Evolutionary conservation across 2,888 invertebrate species (phyloP).

Genomic region (Gryllus longicercus): DNA sequence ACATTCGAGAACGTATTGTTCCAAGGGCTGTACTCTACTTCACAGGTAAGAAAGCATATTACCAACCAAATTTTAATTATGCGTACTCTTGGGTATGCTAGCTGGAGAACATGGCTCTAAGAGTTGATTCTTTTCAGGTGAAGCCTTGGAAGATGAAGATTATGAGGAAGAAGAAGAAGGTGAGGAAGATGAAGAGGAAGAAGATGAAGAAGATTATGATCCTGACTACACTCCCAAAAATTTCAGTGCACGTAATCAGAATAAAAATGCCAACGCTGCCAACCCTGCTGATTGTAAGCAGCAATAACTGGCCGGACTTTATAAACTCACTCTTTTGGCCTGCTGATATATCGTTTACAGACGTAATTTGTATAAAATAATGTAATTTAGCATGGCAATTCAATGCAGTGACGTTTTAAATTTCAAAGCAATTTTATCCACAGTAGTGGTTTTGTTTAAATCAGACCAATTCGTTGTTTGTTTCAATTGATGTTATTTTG

Average conservation of each 20-base stretch:
- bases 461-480: neutral
- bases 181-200: conserved; percentile 44
- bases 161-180: conserved; percentile 44
- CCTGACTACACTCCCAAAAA: conserved; percentile 51
- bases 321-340: neutral
- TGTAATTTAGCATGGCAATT: conserved; percentile 17
- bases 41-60: conserved; percentile 73
- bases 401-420: neutral
- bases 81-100: neutral
- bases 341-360: neutral
- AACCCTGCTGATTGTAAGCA: conserved; percentile 69
- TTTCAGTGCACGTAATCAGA: conserved; percentile 21
- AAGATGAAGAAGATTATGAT: conserved; percentile 59
- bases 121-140: conserved; percentile 42
- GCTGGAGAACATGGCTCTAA: neutral
- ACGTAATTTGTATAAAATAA: conserved; percentile 11
- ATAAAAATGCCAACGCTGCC: conserved; percentile 28
- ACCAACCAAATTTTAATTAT: neutral
- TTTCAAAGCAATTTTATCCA: neutral
- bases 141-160: conserved; percentile 66
- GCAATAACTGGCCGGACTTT: conserved; percentile 52
- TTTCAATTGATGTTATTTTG: conserved; percentile 1
- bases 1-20: conserved; percentile 92
- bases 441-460: conserved; percentile 2
- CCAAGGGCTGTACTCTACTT: conserved; percentile 96